phyloP scores from a whole-genome alignment of 1,140 invertebrate species.

The Brachystomella parvula region DNA sequence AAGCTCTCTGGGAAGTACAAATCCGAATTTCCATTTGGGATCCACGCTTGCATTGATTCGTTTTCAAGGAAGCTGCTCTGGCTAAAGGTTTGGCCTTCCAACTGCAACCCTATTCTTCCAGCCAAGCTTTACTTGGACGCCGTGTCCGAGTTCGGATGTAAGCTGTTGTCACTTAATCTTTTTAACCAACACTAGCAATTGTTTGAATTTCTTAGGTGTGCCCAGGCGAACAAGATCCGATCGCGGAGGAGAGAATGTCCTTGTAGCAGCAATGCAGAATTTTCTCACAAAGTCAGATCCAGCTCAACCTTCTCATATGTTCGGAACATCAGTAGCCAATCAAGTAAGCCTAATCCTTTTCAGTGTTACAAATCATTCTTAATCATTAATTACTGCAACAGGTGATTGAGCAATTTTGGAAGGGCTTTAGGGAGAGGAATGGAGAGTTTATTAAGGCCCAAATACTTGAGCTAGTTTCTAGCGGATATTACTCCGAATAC shows the following conservation, averaged over 20 bases:
- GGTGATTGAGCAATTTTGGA: not conserved
- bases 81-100: not conserved
- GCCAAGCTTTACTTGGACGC: not conserved
- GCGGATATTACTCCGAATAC: not conserved
- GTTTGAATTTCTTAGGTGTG: not conserved
- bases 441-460: not conserved
- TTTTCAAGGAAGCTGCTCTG: not conserved
- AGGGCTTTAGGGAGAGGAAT: not conserved
- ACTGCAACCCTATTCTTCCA: not conserved
- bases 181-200: too few relatives aligned
- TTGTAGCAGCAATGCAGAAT: not conserved
- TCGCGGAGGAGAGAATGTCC: not conserved
- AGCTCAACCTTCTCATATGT: not conserved
- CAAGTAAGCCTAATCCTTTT: not conserved
- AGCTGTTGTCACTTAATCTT: not conserved
- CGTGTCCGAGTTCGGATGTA: not conserved
- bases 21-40: not conserved
- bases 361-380: not conserved
- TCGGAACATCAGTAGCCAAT: not conserved
- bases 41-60: not conserved
- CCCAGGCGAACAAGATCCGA: not conserved
- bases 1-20: not conserved
- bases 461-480: not conserved
- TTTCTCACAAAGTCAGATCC: not conserved
- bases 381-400: not conserved